Evolutionary conservation across 2,888 invertebrate species (phyloP), one percentile per base, ranked within the genome.

Genomic region (Formica aserva): DNA sequence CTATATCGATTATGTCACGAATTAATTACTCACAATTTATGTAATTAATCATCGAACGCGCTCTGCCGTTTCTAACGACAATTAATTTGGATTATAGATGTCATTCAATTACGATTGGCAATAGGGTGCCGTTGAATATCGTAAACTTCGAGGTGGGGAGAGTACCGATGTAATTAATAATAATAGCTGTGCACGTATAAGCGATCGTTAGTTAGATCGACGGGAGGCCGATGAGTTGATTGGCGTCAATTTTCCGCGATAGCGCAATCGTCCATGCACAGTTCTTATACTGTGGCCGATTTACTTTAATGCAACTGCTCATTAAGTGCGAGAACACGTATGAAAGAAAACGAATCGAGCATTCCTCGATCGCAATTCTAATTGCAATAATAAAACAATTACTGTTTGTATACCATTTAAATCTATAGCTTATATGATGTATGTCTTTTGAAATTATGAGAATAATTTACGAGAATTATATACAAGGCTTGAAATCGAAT

Each of bases 161-260:
- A 13, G 67, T 29, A 32, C 18, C 82, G 63, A 74, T 57, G 74
- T 69, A 78, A 84, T 84, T 84, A 82, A 84, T 82, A 60, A 60
- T 74, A 84, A 63, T 71, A 60, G 48, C 32, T 18, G 60, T 41
- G 45, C 65, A 22, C 29, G 83, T 52, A 52, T 65, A 60, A 71
- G 57, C 65, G 71, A 77, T 82, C 82, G 82, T 69, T 69, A 69
- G 85, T 67, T 48, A 67, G 82, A 82, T 78, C 85, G 62, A 63
- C 82, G 55, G 82, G 78, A 66, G 60, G 35, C 41, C 80, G 80
- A 72, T 77, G 81, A 78, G 84, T 86, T 82, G 69, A 86, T 86
- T 74, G 84, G 62, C 76, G 65, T 67, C 78, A 86, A 87, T 87
- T 86, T 82, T 84, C 74, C 69, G 71, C 63, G 80, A 69, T 77